Evolutionary conservation across 2,113 vertebrate species (phyloP).

Genomic region (Nipponia nippon): DNA sequence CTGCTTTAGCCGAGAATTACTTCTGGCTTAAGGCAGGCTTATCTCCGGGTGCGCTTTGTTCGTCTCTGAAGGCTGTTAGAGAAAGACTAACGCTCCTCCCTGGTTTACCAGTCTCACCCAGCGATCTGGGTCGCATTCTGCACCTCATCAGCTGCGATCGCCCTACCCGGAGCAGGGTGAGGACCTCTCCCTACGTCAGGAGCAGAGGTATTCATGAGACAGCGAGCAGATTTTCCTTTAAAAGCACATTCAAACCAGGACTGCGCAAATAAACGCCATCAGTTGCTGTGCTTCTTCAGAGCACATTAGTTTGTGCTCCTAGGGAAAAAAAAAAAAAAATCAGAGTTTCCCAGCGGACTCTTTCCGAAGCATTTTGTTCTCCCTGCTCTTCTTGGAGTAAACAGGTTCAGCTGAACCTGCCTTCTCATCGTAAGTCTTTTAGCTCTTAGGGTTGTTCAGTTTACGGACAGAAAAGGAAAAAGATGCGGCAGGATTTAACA

Average conservation of each 20-base stretch:
- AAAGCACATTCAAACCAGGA: neutral
- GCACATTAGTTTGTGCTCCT: neutral
- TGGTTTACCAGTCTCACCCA: neutral
- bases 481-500: neutral
- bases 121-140: neutral
- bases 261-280: neutral
- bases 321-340: neutral
- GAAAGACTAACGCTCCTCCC: neutral
- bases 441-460: neutral
- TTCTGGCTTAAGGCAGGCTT: neutral
- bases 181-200: neutral
- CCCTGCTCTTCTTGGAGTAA: neutral
- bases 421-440: neutral
- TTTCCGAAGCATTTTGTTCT: neutral
- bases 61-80: rapidly evolving
- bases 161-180: neutral
- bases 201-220: neutral
- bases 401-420: neutral
- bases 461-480: neutral
- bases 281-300: neutral
- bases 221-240: neutral
- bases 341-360: neutral
- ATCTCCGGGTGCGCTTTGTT: rapidly evolving
- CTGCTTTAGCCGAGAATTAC: neutral
- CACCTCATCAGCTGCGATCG: neutral